Percentiles rank a stretch among this genome's conserved stretches.
phyloP scores from a whole-genome alignment of 2,113 vertebrate species.

The Sceloporus undulatus region DNA sequence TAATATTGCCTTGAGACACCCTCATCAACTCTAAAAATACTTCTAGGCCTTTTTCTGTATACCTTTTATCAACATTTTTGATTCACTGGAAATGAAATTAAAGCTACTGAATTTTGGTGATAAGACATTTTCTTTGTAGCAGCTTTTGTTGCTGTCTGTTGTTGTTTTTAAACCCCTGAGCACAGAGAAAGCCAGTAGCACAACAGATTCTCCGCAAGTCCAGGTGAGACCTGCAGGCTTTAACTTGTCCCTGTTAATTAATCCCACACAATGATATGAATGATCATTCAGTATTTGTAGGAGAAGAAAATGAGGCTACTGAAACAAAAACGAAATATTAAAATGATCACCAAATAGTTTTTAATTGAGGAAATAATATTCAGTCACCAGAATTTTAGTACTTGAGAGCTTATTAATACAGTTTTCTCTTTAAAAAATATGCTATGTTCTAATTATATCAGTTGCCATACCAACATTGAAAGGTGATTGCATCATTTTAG shows the following conservation, averaged over 20 bases:
- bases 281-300: constrained; percentile 18
- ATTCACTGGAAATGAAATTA: constrained; percentile 1
- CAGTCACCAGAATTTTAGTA: neutral
- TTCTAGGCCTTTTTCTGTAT: too few species aligned
- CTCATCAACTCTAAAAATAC: neutral
- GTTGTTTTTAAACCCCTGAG: constrained; percentile 14
- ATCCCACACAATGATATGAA: constrained; percentile 23
- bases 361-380: neutral
- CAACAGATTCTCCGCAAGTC: neutral
- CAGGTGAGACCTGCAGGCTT: constrained; percentile 37
- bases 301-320: constrained; percentile 22
- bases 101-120: constrained; percentile 59
- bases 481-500: constrained; percentile 32
- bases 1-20: neutral
- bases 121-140: constrained; percentile 44
- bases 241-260: constrained; percentile 38
- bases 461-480: constrained; percentile 24
- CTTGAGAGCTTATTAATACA: constrained; percentile 25
- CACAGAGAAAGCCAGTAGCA: neutral
- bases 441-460: constrained; percentile 35
- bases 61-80: neutral
- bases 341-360: constrained; percentile 7
- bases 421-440: constrained; percentile 3
- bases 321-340: constrained; percentile 12
- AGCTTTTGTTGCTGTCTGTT: constrained; percentile 46